phyloP scores from a whole-genome alignment of 2,888 invertebrate species.

The Lysandra bellargus region DNA sequence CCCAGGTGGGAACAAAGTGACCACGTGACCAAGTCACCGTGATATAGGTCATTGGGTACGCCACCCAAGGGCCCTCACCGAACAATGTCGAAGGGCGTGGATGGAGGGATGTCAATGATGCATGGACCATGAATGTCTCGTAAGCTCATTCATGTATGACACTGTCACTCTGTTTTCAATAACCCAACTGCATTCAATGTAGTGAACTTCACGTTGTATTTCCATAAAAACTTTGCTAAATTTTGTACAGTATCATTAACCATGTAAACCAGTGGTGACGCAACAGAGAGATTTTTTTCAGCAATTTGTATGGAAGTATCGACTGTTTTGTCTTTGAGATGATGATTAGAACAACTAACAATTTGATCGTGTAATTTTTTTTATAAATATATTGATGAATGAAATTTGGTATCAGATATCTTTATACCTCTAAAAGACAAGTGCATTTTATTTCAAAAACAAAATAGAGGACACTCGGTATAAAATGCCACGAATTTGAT shows the following conservation, averaged over 20 bases:
- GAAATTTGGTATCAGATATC: too few species aligned
- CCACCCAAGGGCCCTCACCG: not conserved
- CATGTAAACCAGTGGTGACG: too few species aligned
- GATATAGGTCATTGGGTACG: constrained; percentile 1
- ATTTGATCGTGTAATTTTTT: too few species aligned
- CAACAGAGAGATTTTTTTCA: too few species aligned
- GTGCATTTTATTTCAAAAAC: not conserved
- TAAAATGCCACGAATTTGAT: constrained; percentile 7
- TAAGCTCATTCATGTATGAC: not conserved
- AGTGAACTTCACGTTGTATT: not conserved
- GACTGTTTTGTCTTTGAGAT: too few species aligned
- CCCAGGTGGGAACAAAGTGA: not conserved
- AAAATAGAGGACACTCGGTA: not conserved
- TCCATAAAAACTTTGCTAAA: too few species aligned
- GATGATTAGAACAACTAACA: too few species aligned
- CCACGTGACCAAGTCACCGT: not conserved
- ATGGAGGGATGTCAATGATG: not conserved
- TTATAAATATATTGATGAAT: too few species aligned
- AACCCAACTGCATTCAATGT: not conserved
- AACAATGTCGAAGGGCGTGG: constrained; percentile 1
- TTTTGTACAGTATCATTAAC: too few species aligned
- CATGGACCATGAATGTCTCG: not conserved
- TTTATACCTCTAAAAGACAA: too few species aligned
- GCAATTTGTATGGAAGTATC: too few species aligned
- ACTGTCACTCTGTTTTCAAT: not conserved